Conservation (phyloP, 2,797 vertebrate species). For the Leucoraja ocellata region DNA sequence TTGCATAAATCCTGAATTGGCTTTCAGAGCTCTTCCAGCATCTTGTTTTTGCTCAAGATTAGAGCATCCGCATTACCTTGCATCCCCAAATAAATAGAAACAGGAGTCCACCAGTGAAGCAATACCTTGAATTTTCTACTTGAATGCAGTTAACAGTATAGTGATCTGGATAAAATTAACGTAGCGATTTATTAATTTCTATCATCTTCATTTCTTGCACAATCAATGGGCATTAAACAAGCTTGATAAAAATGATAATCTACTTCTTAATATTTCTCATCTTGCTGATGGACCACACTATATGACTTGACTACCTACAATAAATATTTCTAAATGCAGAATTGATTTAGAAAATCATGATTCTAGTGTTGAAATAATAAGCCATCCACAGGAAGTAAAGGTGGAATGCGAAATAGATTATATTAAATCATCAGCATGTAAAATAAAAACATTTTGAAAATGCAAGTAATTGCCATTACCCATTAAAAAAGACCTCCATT, state of each 20-base stretch:
- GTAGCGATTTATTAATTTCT: neutral
- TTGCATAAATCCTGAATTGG: too few relatives aligned
- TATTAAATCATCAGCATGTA: neutral
- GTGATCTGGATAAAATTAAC: too few relatives aligned
- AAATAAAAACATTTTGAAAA: neutral
- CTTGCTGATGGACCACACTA: neutral
- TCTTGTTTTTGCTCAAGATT: too few relatives aligned
- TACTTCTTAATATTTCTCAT: neutral
- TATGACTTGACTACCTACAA: too few relatives aligned
- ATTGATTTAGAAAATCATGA: neutral
- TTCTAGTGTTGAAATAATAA: neutral
- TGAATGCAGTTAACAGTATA: too few relatives aligned
- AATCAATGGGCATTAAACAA: neutral
- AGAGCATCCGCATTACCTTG: too few relatives aligned
- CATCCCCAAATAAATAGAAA: too few relatives aligned
- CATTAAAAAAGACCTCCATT: neutral
- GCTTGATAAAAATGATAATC: neutral
- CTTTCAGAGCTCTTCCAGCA: too few relatives aligned
- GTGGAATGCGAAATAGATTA: neutral
- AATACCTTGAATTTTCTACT: too few relatives aligned
- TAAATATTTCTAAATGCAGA: neutral
- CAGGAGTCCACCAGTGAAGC: too few relatives aligned
- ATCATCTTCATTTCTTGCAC: neutral
- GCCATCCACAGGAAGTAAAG: neutral
- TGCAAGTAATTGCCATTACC: neutral